Base-by-base conservation (phyloP, 2,888 invertebrate species). In the Itoplectis maculator region DNA sequence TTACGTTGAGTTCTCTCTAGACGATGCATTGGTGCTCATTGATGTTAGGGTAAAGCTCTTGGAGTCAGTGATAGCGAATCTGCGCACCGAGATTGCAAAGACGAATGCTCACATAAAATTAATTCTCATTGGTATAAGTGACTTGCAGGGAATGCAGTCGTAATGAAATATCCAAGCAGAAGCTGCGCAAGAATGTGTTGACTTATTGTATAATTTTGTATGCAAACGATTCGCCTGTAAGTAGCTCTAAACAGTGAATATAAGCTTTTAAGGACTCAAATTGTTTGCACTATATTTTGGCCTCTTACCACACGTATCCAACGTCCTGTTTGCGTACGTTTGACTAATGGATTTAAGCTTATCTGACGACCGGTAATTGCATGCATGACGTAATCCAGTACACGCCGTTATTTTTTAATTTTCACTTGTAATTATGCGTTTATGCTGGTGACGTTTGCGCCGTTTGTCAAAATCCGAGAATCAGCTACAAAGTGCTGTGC, bases 31-130 rank as follows among this genome's bases (percentile, higher is more conserved):
- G 63, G 94, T 93, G 84, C 96, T 96, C 88, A 94, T 96, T 54
- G 95, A 96, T 86, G 94, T 96, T 68, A 95, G 97, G 91, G 94
- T 96, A 47, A 95, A 95, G 79, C 93, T 95, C 0, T 93, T 96
- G 66, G 95, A 95, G 86, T 93, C 94, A 18, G 95, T 95, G 87
- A 94, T 95, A 0, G 94, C 94, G 18, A 94, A 95, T 82, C 90
- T 97, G 2, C 94, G 95, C 3, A 94, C 95, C 42, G 95, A 96
- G 89, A 95, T 96, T 83, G 94, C 96, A 0, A 94, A 95, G 86
- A 96, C 96, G 0, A 96, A 96, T 87, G 96, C 96, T 0, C 95
- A 97, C 88, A 97, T 98, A 66, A 97, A 97, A 91, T 91, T 97
- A 80, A 95, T 96, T 86, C 92, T 97, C 20, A 94, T 97, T 90